Evolutionary conservation across 2,888 invertebrate genomes (phyloP), one percentile per base, ranked within the genome.

Genomic region (Eustalomyia histrio): DNA sequence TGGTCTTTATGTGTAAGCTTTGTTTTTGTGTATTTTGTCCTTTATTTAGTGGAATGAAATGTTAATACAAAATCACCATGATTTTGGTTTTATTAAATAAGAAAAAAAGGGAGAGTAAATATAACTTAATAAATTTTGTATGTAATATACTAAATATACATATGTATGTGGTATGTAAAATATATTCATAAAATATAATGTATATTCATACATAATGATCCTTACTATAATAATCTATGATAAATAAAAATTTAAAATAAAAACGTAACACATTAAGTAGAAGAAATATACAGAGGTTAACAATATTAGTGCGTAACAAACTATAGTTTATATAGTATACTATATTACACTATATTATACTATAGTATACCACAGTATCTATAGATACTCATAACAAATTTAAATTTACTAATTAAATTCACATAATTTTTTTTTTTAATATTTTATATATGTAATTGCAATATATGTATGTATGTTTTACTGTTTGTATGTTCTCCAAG

Each of bases 271-370:
- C 21, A 21, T 21, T 21, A 21, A 4, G 21, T 21, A 21, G 21
- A 80, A 82, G 83, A 84, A 83, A 83, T 58, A 67, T 69, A 68
- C 63, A 68, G 68, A 76, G 88, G 85, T 87, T 87, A 87, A 87
- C 87, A 87, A 87, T 88, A 87, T 80, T 78, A 68, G 65, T 65
- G 80, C 76, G 72, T 83, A 83, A 83, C 83, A 83, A 88, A 87
- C 87, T 87, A 21, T 4, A n/a, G n/a, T n/a, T n/a, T n/a, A n/a
- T n/a, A n/a, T n/a, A n/a, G n/a, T n/a, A n/a, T n/a, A n/a, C n/a
- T n/a, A n/a, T n/a, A n/a, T n/a, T n/a, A n/a, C n/a, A n/a, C n/a
- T n/a, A n/a, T n/a, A n/a, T n/a, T n/a, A n/a, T n/a, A n/a, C n/a
- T n/a, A n/a, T n/a, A n/a, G n/a, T n/a, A n/a, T n/a, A n/a, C n/a